Conservation (phyloP, 2,113 vertebrate species). For the Scomber colias region DNA sequence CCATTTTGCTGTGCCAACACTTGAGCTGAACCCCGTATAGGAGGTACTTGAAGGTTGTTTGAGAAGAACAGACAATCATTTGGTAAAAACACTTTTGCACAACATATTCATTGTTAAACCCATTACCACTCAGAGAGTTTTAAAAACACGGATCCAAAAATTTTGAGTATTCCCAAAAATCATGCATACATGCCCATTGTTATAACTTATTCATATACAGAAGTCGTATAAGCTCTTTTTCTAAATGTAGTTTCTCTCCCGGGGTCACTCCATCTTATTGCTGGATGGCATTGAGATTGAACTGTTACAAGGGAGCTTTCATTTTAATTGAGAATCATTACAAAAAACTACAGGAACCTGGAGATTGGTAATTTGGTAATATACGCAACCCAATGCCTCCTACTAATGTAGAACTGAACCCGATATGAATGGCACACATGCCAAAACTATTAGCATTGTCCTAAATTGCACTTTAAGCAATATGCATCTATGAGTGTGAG, state of each 20-base stretch:
- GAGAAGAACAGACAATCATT: not conserved
- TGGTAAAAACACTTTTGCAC: not conserved
- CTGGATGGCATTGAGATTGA: not conserved
- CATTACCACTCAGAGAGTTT: not conserved
- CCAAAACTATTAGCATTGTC: conserved; percentile 16
- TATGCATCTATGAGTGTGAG: conserved; percentile 16
- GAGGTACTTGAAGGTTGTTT: too few relatives aligned
- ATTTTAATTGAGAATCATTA: not conserved
- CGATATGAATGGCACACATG: conserved; percentile 19
- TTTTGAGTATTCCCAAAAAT: too few relatives aligned
- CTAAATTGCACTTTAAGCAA: conserved; percentile 29
- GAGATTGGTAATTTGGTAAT: not conserved
- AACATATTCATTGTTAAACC: too few relatives aligned
- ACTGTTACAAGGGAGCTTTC: not conserved
- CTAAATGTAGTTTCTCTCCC: too few relatives aligned
- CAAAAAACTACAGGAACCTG: not conserved
- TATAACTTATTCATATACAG: not conserved
- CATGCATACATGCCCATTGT: not conserved
- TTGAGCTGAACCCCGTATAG: too few relatives aligned
- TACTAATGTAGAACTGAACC: not conserved
- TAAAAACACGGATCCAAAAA: too few relatives aligned
- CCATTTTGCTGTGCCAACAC: too few relatives aligned
- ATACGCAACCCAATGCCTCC: not conserved
- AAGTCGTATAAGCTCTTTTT: too few relatives aligned
- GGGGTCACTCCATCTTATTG: not conserved